These are phyloP conservation scores for Triops cancriformis DNA, from an alignment of 1,140 invertebrate genomes.

Conservation along the genomic window DNA sequence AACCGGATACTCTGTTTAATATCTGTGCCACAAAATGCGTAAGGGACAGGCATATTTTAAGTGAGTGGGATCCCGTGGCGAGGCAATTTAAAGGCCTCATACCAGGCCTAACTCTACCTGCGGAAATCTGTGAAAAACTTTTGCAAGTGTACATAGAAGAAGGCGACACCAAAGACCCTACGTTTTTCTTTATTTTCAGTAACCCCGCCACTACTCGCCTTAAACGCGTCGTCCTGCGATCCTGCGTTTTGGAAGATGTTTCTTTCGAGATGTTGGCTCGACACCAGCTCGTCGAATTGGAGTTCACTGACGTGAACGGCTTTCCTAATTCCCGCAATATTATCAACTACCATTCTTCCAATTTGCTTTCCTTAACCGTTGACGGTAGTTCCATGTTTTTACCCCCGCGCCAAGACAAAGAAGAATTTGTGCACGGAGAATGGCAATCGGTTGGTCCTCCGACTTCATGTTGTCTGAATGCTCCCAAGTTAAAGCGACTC, in stretches of 20 bases:
- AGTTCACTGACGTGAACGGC: conserved; percentile 42
- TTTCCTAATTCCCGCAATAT: conserved; percentile 17
- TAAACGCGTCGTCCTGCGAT: conserved; percentile 56
- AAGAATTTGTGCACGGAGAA: conserved; percentile 19
- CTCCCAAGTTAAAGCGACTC: conserved; percentile 55
- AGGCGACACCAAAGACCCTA: conserved; percentile 47
- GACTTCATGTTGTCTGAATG: conserved; percentile 48
- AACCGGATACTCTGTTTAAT: not conserved
- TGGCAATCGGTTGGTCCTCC: conserved; percentile 39
- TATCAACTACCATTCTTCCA: conserved; percentile 43
- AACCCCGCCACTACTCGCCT: conserved; percentile 57
- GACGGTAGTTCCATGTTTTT: conserved; percentile 35
- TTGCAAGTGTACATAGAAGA: conserved; percentile 41
- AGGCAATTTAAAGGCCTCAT: conserved; percentile 34
- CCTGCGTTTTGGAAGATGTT: conserved; percentile 58
- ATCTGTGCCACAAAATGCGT: not conserved
- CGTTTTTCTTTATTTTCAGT: conserved; percentile 60
- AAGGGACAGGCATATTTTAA: not conserved
- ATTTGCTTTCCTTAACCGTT: conserved; percentile 39
- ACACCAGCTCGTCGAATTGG: conserved; percentile 62
- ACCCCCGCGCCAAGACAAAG: conserved; percentile 23
- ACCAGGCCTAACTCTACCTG: conserved; percentile 51
- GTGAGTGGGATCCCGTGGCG: not conserved
- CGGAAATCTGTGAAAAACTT: conserved; percentile 61
- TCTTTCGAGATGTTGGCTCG: conserved; percentile 56